Evolutionary conservation across 2,888 invertebrate species (phyloP).

Genomic region (Coelinius sp.): DNA sequence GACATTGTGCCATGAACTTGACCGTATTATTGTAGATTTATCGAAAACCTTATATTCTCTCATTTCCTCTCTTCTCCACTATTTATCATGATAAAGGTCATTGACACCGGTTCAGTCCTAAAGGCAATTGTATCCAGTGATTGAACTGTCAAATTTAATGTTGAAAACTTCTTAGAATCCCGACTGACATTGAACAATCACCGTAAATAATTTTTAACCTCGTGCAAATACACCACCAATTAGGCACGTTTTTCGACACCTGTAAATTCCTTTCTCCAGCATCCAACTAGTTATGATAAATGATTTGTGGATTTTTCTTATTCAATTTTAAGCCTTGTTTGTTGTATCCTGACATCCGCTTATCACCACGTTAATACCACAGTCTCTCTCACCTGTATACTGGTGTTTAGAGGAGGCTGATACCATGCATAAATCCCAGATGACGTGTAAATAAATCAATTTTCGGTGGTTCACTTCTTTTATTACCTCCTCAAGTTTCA

Average conservation of each 20-base stretch:
- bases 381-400: neutral
- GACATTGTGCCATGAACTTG: slow-evolving; percentile 45
- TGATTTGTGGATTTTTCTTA: slow-evolving; percentile 24
- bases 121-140: slow-evolving; percentile 39
- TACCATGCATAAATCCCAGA: slow-evolving; percentile 54
- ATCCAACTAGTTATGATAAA: slow-evolving; percentile 24
- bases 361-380: slow-evolving; percentile 42
- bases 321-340: slow-evolving; percentile 38
- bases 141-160: no score
- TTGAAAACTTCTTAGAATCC: no score
- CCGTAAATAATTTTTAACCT: slow-evolving; percentile 24
- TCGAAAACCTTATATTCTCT: slow-evolving; percentile 50
- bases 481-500: slow-evolving; percentile 44
- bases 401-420: slow-evolving; percentile 28
- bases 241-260: slow-evolving; percentile 22
- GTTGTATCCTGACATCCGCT: slow-evolving; percentile 33
- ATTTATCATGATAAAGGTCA: slow-evolving; percentile 54
- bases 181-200: slow-evolving; percentile 26
- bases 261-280: neutral
- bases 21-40: slow-evolving; percentile 56
- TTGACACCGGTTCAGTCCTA: slow-evolving; percentile 38
- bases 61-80: slow-evolving; percentile 29
- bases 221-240: slow-evolving; percentile 33
- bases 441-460: slow-evolving; percentile 56
- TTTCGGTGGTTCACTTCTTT: slow-evolving; percentile 47